These are phyloP conservation scores for Micoletzkya japonica DNA, from an alignment of 2,888 invertebrate species.

Conservation along the genomic window DNA sequence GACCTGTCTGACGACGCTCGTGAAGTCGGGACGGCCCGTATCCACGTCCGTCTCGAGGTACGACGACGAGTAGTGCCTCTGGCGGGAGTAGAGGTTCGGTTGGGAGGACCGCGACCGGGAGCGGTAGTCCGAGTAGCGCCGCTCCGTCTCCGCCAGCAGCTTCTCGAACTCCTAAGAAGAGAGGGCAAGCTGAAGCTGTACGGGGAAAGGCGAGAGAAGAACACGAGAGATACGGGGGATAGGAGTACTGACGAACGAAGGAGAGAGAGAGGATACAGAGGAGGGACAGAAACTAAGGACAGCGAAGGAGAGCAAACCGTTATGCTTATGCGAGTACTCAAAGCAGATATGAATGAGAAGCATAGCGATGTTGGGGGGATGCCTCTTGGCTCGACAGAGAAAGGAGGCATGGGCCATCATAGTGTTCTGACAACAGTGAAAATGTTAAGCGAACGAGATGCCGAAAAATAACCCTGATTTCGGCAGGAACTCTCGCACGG, in stretches of 20 bases:
- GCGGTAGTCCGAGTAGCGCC: slow-evolving; percentile 56
- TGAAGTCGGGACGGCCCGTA: slow-evolving; percentile 35
- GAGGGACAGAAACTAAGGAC: not conserved
- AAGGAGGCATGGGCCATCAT: no score
- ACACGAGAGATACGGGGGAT: not conserved
- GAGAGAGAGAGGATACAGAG: slow-evolving; percentile 8
- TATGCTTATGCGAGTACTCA: no score
- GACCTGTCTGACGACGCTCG: slow-evolving; percentile 33
- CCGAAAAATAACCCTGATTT: no score
- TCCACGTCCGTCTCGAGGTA: slow-evolving; percentile 53
- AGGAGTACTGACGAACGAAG: not conserved
- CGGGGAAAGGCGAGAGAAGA: not conserved
- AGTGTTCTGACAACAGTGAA: no score
- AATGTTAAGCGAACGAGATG: no score
- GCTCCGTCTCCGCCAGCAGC: slow-evolving; percentile 59
- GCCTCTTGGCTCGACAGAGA: no score
- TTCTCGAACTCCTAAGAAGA: slow-evolving; percentile 57
- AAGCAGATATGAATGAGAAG: no score
- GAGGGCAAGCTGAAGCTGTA: not conserved
- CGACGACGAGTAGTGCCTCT: slow-evolving; percentile 36
- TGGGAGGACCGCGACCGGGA: slow-evolving; percentile 48
- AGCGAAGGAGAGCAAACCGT: no score
- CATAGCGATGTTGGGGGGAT: no score
- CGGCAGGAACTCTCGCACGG: no score
- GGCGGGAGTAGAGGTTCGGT: slow-evolving; percentile 47